Percentiles rank a stretch among this genome's conserved stretches.
Conservation (phyloP, 35 echinoderm and acorn worm genomes). For the Patiria miniata region DNA sequence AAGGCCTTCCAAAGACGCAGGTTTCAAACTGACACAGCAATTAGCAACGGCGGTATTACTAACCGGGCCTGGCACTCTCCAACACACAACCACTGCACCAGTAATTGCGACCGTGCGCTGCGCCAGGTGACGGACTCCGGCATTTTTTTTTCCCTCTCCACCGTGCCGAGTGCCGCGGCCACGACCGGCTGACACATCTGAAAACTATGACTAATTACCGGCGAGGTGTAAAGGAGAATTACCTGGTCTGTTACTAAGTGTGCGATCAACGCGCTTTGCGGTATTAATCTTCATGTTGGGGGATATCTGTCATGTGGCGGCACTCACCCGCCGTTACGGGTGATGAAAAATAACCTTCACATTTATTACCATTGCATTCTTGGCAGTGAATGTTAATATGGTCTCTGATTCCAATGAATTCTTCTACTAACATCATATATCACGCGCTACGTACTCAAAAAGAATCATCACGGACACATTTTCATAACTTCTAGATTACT, state of each 20-base stretch:
- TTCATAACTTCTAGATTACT: too few relatives aligned
- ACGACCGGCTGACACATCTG: background rate
- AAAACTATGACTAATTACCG: background rate
- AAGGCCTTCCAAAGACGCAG: background rate
- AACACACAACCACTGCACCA: too few relatives aligned
- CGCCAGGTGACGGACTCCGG: background rate
- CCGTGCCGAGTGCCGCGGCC: background rate
- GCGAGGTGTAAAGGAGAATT: background rate
- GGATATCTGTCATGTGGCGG: too few relatives aligned
- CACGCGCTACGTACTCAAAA: too few relatives aligned
- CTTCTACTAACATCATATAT: too few relatives aligned
- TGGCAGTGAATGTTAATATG: too few relatives aligned
- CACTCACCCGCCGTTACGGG: too few relatives aligned
- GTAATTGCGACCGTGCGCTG: background rate
- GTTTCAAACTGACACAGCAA: background rate
- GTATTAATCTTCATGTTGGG: too few relatives aligned
- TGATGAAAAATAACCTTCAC: too few relatives aligned
- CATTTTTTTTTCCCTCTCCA: background rate
- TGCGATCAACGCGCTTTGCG: background rate
- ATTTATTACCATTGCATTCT: too few relatives aligned
- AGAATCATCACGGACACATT: too few relatives aligned
- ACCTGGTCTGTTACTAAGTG: background rate
- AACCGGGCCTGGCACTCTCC: background rate
- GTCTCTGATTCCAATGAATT: too few relatives aligned
- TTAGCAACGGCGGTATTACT: slow-evolving; percentile 16